phyloP scores from a whole-genome alignment of 2,888 invertebrate species.

The Lasius fuliginosus region DNA sequence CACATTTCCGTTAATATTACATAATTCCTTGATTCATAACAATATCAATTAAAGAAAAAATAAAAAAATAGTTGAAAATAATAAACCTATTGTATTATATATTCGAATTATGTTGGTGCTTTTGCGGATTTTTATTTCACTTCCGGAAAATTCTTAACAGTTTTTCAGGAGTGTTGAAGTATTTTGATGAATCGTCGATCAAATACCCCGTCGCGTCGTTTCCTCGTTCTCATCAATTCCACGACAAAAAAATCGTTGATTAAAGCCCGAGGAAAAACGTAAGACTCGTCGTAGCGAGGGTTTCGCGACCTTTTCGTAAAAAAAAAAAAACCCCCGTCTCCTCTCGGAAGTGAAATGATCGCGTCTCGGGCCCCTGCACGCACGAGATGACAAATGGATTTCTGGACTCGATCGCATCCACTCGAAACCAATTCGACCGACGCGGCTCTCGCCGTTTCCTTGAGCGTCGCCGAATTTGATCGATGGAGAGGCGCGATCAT shows the following conservation, averaged over 20 bases:
- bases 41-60: background rate
- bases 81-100: background rate
- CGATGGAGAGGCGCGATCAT: constrained; percentile 83
- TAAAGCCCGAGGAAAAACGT: constrained; percentile 66
- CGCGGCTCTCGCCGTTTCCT: constrained; percentile 50
- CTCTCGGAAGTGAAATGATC: constrained; percentile 56
- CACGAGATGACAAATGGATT: constrained; percentile 83
- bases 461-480: constrained; percentile 77
- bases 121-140: background rate
- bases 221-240: constrained; percentile 41
- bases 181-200: background rate
- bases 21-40: background rate
- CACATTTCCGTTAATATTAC: constrained; percentile 36
- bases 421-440: constrained; percentile 64
- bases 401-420: constrained; percentile 71
- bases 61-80: background rate
- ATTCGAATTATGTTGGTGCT: background rate
- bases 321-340: constrained; percentile 36
- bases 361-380: constrained; percentile 58
- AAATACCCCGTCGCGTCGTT: background rate
- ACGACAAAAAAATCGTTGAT: constrained; percentile 70
- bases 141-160: background rate
- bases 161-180: background rate
- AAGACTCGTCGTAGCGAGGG: constrained; percentile 41
- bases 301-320: constrained; percentile 47